Percentiles rank a stretch among this genome's conserved stretches.
These are phyloP conservation scores for Lasioglossum morio DNA, from an alignment of 2,888 invertebrate species.

Conservation along the genomic window DNA sequence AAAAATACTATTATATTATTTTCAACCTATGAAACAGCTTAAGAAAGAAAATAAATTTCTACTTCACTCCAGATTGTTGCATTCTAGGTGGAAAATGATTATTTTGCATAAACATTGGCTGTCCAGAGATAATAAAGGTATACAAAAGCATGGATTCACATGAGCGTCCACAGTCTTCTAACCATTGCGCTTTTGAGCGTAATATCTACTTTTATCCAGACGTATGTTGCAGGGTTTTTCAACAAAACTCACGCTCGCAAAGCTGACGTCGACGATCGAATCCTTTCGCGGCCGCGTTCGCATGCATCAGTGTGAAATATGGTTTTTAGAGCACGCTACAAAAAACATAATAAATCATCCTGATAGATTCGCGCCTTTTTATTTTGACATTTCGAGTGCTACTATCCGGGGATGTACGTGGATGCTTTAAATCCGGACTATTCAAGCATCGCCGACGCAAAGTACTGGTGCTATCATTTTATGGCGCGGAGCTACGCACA, in stretches of 20 bases:
- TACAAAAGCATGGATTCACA: neutral
- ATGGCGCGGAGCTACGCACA: neutral
- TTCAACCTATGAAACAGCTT: too few relatives aligned
- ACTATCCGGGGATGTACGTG: constrained; percentile 21
- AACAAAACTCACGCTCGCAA: constrained; percentile 15
- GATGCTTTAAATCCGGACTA: constrained; percentile 32
- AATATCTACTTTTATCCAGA: constrained; percentile 25
- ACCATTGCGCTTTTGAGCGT: neutral
- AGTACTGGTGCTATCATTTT: constrained; percentile 8
- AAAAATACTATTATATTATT: too few relatives aligned
- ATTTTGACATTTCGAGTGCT: constrained; percentile 49
- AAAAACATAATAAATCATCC: constrained; percentile 54
- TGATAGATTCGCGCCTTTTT: constrained; percentile 43
- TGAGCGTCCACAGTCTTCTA: neutral
- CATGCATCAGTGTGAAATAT: constrained; percentile 56
- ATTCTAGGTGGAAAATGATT: too few relatives aligned
- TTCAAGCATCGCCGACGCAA: constrained; percentile 4
- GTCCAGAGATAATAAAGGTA: neutral
- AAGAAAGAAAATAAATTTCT: too few relatives aligned
- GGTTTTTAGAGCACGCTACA: constrained; percentile 43
- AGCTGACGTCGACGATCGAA: constrained; percentile 24
- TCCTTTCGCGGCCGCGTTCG: constrained; percentile 25
- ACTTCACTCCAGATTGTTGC: too few relatives aligned
- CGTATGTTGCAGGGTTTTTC: constrained; percentile 21
- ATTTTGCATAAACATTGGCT: too few relatives aligned